Conservation (phyloP, 2,888 invertebrate genomes). For the Protonemura montana region DNA sequence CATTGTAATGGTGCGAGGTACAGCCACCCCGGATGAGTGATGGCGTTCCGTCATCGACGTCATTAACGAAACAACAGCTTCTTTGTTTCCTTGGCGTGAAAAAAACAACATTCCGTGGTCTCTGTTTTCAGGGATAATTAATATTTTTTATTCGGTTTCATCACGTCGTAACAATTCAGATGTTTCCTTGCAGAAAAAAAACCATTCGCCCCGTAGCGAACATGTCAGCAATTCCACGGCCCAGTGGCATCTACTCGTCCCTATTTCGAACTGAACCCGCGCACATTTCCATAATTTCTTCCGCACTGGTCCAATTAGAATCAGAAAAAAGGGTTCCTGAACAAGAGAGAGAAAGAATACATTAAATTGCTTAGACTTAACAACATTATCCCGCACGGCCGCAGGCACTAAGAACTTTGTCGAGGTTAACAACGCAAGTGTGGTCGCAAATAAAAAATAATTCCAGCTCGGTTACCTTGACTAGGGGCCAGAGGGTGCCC, state of each 20-base stretch:
- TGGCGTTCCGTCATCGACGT: not conserved
- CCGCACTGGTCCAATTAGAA: slow-evolving; percentile 28
- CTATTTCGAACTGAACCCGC: not conserved
- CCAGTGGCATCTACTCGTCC: not conserved
- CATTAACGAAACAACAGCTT: not conserved
- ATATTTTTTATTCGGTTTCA: no score
- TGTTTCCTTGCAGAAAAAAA: not conserved
- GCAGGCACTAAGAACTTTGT: slow-evolving; percentile 4
- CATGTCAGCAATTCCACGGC: not conserved
- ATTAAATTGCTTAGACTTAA: slow-evolving; percentile 18
- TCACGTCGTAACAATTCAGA: not conserved
- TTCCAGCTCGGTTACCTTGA: slow-evolving; percentile 8
- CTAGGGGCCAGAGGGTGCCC: not conserved
- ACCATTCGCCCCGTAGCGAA: not conserved
- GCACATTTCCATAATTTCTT: slow-evolving; percentile 27
- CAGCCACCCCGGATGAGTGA: not conserved
- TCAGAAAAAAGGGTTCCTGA: slow-evolving; percentile 19
- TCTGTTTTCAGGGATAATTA: no score
- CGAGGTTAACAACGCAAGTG: slow-evolving; percentile 20
- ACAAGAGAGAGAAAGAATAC: not conserved
- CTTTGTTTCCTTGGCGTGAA: not conserved
- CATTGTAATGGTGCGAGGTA: not conserved
- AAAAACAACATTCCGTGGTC: no score
- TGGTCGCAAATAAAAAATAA: slow-evolving; percentile 1
- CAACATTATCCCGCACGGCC: not conserved